These are phyloP conservation scores for Centropyge bicolor DNA, from an alignment of 2,797 vertebrate species.

Conservation along the genomic window DNA sequence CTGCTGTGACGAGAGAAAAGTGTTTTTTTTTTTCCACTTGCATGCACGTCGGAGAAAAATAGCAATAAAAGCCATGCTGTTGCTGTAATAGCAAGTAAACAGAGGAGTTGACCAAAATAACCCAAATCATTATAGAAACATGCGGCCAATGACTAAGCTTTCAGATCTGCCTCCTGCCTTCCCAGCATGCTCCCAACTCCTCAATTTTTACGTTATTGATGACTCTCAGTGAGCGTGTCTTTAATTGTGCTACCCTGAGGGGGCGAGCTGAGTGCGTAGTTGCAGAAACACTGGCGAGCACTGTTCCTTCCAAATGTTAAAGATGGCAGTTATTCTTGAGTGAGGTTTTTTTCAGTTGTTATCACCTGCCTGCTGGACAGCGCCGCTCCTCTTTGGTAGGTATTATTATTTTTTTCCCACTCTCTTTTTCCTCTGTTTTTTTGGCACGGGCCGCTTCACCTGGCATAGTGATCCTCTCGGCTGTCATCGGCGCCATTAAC, in stretches of 20 bases:
- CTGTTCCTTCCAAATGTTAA: constrained; percentile 73
- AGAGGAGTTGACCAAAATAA: constrained; percentile 33
- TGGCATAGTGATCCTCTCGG: constrained; percentile 59
- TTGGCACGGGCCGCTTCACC: constrained; percentile 59
- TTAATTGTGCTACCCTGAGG: constrained; percentile 71
- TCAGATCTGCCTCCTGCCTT: constrained; percentile 40
- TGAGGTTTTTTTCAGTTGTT: constrained; percentile 48
- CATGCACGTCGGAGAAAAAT: constrained; percentile 32
- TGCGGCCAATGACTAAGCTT: constrained; percentile 52
- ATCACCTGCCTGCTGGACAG: constrained; percentile 41
- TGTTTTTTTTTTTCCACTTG: constrained; percentile 52
- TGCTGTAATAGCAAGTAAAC: constrained; percentile 65
- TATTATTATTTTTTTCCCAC: constrained; percentile 11
- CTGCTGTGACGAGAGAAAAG: constrained; percentile 44
- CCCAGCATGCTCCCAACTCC: constrained; percentile 33
- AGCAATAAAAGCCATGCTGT: constrained; percentile 44
- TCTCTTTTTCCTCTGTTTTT: constrained; percentile 28
- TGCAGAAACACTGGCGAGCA: constrained; percentile 58
- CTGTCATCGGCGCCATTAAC: constrained; percentile 77
- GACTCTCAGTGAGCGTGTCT: constrained; percentile 59
- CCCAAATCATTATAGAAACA: constrained; percentile 55
- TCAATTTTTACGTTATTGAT: constrained; percentile 68
- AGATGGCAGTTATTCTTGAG: constrained; percentile 67
- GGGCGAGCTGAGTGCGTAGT: constrained; percentile 44
- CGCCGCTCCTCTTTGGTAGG: constrained; percentile 29